Conservation (phyloP, 2,113 vertebrate genomes). For the Serilophus lunatus region DNA sequence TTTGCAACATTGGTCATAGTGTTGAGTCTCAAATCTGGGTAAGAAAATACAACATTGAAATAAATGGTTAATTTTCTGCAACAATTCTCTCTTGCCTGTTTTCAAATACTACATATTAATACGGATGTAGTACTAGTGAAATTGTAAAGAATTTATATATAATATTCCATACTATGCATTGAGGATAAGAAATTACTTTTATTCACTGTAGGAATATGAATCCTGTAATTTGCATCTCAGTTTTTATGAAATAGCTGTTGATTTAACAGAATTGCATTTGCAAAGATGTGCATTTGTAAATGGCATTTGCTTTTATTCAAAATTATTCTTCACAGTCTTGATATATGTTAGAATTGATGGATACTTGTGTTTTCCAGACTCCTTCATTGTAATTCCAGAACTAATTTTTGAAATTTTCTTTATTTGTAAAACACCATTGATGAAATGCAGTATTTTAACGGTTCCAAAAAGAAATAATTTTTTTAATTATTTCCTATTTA, state of each 20-base stretch:
- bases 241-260: background rate
- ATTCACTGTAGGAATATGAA: background rate
- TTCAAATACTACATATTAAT: background rate
- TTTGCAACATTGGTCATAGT: background rate
- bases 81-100: background rate
- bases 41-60: background rate
- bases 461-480: background rate
- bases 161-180: background rate
- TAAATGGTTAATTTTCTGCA: background rate
- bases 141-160: background rate
- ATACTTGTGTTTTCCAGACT: background rate
- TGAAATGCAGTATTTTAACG: background rate
- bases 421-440: background rate
- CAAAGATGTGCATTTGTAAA: background rate
- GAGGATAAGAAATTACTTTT: background rate
- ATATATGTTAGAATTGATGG: background rate
- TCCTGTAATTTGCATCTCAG: background rate
- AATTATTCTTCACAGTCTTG: background rate
- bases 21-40: background rate
- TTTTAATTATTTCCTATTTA: background rate
- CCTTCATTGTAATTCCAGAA: background rate
- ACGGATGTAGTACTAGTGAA: background rate
- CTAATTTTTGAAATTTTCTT: background rate
- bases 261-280: background rate
- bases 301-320: background rate